Evolutionary conservation across 2,888 invertebrate genomes (phyloP).

Genomic region (Harpagoxenus sublaevis): DNA sequence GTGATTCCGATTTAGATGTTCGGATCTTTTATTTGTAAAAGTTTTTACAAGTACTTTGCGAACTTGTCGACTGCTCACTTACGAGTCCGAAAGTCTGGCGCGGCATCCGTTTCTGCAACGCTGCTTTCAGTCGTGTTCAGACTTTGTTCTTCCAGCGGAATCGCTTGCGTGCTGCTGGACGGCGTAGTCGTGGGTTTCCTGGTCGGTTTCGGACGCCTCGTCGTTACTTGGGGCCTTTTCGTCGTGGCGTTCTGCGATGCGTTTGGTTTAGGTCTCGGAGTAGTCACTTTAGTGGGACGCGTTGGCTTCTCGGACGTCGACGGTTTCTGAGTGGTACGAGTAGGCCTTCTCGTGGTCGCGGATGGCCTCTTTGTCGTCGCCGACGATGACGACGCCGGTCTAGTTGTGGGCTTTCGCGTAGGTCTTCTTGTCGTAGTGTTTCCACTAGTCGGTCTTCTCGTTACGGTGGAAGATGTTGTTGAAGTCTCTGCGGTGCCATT

Average conservation of each 20-base stretch:
- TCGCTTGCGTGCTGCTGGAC: conserved; percentile 71
- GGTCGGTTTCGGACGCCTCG: conserved; percentile 84
- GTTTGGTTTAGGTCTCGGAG: conserved; percentile 64
- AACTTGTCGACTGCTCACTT: conserved; percentile 62
- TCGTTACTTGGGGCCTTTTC: conserved; percentile 76
- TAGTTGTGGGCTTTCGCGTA: conserved; percentile 69
- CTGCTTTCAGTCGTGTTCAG: conserved; percentile 59
- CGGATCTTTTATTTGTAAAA: conserved; percentile 19
- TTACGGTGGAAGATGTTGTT: conserved; percentile 72
- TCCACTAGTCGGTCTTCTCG: conserved; percentile 68
- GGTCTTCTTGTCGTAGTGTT: conserved; percentile 74
- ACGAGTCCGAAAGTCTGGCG: conserved; percentile 82
- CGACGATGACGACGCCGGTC: conserved; percentile 59
- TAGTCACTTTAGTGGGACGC: conserved; percentile 70
- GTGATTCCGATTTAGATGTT: conserved; percentile 21
- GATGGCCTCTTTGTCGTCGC: conserved; percentile 80
- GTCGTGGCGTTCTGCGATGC: conserved; percentile 66
- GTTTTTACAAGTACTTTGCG: conserved; percentile 9
- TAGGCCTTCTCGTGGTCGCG: conserved; percentile 77
- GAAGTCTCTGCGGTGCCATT: conserved; percentile 54
- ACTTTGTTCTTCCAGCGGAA: conserved; percentile 58
- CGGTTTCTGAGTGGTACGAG: conserved; percentile 72
- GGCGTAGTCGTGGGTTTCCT: conserved; percentile 82
- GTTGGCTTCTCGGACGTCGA: conserved; percentile 76
- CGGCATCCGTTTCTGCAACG: conserved; percentile 84